Conservation (phyloP, 1,140 invertebrate genomes). For the Calephelis virginiensis region DNA sequence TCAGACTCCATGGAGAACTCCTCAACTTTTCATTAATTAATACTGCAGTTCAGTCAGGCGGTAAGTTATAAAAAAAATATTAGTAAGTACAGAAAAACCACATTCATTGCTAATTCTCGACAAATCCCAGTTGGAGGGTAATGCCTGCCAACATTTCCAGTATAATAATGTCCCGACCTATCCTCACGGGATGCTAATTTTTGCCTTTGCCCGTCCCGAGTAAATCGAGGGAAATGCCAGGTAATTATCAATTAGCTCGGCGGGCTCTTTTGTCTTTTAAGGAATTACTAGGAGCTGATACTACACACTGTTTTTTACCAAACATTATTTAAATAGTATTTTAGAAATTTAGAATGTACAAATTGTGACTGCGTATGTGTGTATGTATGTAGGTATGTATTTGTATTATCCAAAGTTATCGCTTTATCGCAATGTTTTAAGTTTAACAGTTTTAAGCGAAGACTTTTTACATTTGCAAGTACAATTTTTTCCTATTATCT, state of each 20-base stretch:
- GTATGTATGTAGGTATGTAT: too few species aligned
- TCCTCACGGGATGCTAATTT: slow-evolving; percentile 12
- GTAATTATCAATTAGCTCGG: slow-evolving; percentile 46
- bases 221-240: slow-evolving; percentile 43
- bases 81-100: not conserved
- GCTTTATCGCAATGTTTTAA: too few species aligned
- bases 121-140: slow-evolving; percentile 6
- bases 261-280: slow-evolving; percentile 36
- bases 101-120: slow-evolving; percentile 9
- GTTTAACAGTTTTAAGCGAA: too few species aligned
- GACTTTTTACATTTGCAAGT: too few species aligned
- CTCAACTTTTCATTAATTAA: not conserved
- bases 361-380: too few species aligned
- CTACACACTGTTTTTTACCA: not conserved
- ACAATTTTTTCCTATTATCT: too few species aligned
- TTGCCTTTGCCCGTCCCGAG: slow-evolving; percentile 11
- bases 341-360: too few species aligned
- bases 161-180: slow-evolving; percentile 14
- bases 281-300: slow-evolving; percentile 29
- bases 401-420: too few species aligned
- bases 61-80: not conserved
- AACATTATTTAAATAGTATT: too few species aligned
- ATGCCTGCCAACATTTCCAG: slow-evolving; percentile 12
- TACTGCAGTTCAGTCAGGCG: not conserved
- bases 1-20: not conserved